Evolutionary conservation across 2,888 invertebrate species (phyloP), one percentile per base, ranked within the genome.

Genomic region (Stegana nigrithorax): DNA sequence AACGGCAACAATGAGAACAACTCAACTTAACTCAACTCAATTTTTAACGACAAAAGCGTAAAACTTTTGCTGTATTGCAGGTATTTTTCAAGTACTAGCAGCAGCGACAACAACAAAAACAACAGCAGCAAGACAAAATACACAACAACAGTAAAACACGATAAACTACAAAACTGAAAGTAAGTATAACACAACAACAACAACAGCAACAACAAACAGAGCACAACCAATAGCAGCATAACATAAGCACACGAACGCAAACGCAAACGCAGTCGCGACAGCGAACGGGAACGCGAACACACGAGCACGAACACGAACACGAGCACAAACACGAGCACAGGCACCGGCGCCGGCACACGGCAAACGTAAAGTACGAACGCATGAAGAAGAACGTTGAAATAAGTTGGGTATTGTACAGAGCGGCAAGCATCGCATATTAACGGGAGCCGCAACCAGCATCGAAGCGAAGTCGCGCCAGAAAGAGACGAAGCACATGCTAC

Each of bases 231-330:
- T n/a, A n/a, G 14, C 47, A 47, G n/a, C 47, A 47, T n/a, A n/a
- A 50, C 25, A n/a, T 4, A 25, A 25, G 2, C 26, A 26, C 12
- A 3, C n/a, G 36, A 4, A 25, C 6, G 12, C 47, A 50, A n/a
- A n/a, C 50, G 14, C n/a, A 23, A 25, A 39, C 12, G 32, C 6
- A 39, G 14, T 39, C n/a, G n/a, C 6, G 17, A 23, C 55, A 50
- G 57, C 56, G 50, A 60, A 51, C 62, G 61, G 45, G 58, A 64
- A 65, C 64, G 65, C 59, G 27, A 39, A n/a, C n/a, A n/a, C n/a
- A n/a, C n/a, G n/a, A n/a, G n/a, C n/a, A n/a, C n/a, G n/a, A n/a
- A n/a, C n/a, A n/a, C n/a, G n/a, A n/a, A 14, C 42, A 12, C 6
- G 17, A 23, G 59, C 56, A 57, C 56, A 50, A 60, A 51, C 62